Evolutionary conservation across 2,113 vertebrate species (phyloP).

Genomic region (Mormyrus iriodes): DNA sequence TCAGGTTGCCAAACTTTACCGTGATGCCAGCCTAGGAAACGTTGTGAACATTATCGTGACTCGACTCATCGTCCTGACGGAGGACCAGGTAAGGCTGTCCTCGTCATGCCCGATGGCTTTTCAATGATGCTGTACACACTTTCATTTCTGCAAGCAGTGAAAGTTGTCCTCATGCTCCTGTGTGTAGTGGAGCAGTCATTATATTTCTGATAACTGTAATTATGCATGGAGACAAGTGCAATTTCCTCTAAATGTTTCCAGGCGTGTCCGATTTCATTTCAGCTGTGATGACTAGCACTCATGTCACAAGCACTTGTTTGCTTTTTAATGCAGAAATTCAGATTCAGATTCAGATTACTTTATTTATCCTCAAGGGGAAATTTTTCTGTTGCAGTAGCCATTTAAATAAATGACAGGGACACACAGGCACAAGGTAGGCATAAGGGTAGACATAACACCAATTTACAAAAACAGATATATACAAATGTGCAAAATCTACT

Average conservation of each 20-base stretch:
- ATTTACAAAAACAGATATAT: not conserved
- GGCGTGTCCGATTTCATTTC: not conserved
- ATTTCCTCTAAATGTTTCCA: constrained; percentile 3
- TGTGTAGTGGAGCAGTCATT: not conserved
- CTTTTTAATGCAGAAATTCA: not conserved
- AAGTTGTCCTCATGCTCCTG: not conserved
- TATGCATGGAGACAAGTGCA: not conserved
- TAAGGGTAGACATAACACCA: not conserved
- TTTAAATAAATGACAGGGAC: not conserved
- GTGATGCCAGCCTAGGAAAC: constrained; percentile 99
- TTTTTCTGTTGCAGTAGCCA: not conserved
- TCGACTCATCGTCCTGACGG: constrained; percentile 91
- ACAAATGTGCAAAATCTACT: not conserved
- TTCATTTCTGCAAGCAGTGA: not conserved
- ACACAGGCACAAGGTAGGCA: not conserved
- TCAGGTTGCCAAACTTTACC: constrained; percentile 99
- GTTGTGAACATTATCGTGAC: constrained; percentile 99
- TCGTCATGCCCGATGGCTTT: not conserved
- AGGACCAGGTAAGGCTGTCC: constrained; percentile 83
- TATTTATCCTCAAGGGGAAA: not conserved
- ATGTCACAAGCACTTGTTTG: not conserved
- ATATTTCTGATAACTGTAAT: not conserved
- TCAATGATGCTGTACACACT: constrained; percentile 2
- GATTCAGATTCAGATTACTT: not conserved
- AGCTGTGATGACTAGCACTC: not conserved